Evolutionary conservation across 1,140 invertebrate species (phyloP).

Genomic region (Pseudomyrmex pallidus): DNA sequence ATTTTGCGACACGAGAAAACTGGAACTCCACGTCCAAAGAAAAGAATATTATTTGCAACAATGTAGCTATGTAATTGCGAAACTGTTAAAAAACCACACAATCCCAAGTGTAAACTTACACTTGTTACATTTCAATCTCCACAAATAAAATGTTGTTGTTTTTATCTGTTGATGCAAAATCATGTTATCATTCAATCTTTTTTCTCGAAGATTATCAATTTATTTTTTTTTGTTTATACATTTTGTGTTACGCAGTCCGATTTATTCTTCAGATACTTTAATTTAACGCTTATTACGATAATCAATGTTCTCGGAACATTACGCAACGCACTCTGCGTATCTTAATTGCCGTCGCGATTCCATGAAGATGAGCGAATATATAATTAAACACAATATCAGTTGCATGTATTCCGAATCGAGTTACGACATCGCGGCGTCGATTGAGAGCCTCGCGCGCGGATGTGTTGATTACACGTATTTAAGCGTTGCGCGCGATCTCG

Average conservation of each 20-base stretch:
- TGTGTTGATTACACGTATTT: too few species aligned
- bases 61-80: not conserved
- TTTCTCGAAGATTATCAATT: too few species aligned
- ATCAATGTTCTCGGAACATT: not conserved
- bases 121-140: not conserved
- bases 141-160: constrained; percentile 26
- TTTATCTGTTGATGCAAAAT: not conserved
- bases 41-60: not conserved
- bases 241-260: too few species aligned
- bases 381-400: too few species aligned
- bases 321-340: constrained; percentile 9
- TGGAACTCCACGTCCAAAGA: too few species aligned
- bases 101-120: not conserved
- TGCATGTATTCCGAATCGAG: too few species aligned
- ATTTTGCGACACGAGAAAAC: not conserved
- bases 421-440: too few species aligned
- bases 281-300: not conserved
- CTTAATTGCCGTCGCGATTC: constrained; percentile 14
- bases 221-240: too few species aligned
- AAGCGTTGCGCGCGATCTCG: not conserved
- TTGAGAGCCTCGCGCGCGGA: too few species aligned
- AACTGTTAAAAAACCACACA: not conserved
- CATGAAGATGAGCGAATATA: not conserved
- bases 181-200: not conserved
- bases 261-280: not conserved